These are phyloP conservation scores for Trichonephila clavipes DNA, from an alignment of 1,140 invertebrate genomes.

Conservation along the genomic window DNA sequence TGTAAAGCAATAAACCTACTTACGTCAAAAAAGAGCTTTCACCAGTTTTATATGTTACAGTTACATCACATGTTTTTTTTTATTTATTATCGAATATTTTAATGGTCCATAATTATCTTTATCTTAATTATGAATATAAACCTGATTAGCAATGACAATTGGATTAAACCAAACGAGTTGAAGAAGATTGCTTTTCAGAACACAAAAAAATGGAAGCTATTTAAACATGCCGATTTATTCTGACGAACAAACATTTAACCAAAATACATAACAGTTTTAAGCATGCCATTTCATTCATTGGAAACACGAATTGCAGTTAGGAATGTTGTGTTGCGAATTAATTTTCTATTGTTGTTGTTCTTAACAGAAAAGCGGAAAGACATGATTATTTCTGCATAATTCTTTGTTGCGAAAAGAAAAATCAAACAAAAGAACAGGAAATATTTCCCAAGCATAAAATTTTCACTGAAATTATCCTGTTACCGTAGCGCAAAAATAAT, in stretches of 20 bases:
- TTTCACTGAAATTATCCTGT: background rate
- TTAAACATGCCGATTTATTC: background rate
- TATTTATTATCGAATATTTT: background rate
- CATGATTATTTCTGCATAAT: background rate
- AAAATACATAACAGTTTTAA: background rate
- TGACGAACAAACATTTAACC: background rate
- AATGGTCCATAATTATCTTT: background rate
- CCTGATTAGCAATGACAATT: background rate
- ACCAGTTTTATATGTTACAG: background rate
- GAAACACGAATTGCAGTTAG: background rate
- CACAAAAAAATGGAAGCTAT: background rate
- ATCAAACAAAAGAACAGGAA: conserved; percentile 1
- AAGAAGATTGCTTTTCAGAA: background rate
- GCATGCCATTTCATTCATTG: background rate
- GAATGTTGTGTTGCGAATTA: background rate
- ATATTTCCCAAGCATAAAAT: background rate
- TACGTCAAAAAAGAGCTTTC: background rate
- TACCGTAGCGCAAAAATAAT: background rate
- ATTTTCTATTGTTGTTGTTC: background rate
- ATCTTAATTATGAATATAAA: background rate
- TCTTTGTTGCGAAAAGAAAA: background rate
- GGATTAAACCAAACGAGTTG: background rate
- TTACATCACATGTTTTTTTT: background rate
- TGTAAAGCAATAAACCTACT: background rate
- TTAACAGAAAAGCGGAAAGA: conserved; percentile 1